Percentiles rank a stretch among this genome's conserved stretches.
phyloP scores from a whole-genome alignment of 2,797 vertebrate species.

The Melanotaenia trifasciata region DNA sequence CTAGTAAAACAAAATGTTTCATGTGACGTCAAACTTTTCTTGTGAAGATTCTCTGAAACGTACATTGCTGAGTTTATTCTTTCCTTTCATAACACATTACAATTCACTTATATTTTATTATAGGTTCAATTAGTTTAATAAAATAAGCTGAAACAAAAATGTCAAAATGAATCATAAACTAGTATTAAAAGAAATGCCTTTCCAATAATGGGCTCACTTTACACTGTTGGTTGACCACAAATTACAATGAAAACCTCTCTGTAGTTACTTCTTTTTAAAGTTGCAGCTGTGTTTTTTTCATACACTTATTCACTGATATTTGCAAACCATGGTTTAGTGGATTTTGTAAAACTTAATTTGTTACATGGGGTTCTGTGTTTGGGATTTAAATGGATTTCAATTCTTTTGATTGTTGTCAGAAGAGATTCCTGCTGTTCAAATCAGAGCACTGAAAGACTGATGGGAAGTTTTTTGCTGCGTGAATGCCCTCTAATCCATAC shows the following conservation, averaged over 20 bases:
- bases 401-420: too few species aligned
- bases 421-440: too few species aligned
- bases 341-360: background rate
- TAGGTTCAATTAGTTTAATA: background rate
- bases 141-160: background rate
- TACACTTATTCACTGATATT: background rate
- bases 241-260: background rate
- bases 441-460: too few species aligned
- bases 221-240: background rate
- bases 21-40: background rate
- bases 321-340: background rate
- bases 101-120: background rate
- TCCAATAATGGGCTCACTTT: background rate
- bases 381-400: background rate
- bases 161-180: background rate
- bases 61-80: background rate
- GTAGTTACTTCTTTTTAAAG: background rate
- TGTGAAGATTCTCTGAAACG: background rate
- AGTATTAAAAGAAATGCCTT: background rate
- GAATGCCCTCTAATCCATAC: background rate
- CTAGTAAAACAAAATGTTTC: constrained; percentile 1
- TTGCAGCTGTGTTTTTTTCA: background rate
- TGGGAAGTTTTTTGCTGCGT: background rate
- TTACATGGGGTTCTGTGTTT: background rate
- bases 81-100: background rate